Base-by-base conservation (phyloP, 2,113 vertebrate genomes). In the Apteryx mantelli region DNA sequence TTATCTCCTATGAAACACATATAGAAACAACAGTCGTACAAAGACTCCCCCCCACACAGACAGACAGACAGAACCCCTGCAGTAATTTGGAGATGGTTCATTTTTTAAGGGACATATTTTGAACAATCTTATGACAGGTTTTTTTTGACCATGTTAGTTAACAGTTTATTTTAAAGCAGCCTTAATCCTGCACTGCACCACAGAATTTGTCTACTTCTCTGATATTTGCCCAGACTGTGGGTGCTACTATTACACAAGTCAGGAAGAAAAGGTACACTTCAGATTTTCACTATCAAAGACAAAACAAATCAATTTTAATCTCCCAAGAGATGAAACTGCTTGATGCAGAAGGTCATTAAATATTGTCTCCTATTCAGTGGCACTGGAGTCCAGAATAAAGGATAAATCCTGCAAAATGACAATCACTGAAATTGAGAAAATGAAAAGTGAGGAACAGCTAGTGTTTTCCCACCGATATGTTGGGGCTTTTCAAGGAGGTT, bases 301-400 rank as follows among this genome's bases (percentile, higher is more conserved):
- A 80, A 92, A 93, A 53, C 69, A 83, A 81, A 91, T 85, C 52
- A 83, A 94, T 91, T 94, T 84, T 89, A 79, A 84, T 92, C 91
- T 93, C 82, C 82, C 71, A 96, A 69, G 69, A 95, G 74, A 75
- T 92, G 53, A 93, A 97, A 82, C 66, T 74, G 92, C 71, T 58
- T 92, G 83, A 88, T 74, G 80, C 88, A 89, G 70, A 86, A 91
- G 55, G 68, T 73, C 63, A 78, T 84, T 94, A 95, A 77, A 92
- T 36, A 81, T 14, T 65, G 52, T 52, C 60, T 88, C 46, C 34
- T 76, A 68, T 68, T 94, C 79, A 44, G 42, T 34, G 36, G 44
- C 42, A 86, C 26, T 82, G 25, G 26, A 94, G 46, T 13, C 13
- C 21, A 80, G n/a, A 78, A 88, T 55, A 91, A 89, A 82, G 36